A percentile compares a stretch with the other conserved stretches of the same genome.
phyloP scores from a whole-genome alignment of 1,140 invertebrate genomes.

The Aphidius gifuensis region DNA sequence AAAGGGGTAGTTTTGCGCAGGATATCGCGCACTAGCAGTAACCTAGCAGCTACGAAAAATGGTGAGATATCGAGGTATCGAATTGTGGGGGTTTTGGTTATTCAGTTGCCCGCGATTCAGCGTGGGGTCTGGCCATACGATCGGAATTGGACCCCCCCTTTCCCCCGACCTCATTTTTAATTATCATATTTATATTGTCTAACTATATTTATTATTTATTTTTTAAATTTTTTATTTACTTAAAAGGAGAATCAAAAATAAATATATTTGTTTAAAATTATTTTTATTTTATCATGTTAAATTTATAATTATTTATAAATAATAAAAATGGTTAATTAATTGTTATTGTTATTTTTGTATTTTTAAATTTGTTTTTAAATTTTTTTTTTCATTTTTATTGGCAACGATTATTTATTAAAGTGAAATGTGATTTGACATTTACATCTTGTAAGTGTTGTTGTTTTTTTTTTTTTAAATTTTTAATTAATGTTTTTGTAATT shows the following conservation, averaged over 20 bases:
- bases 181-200: constrained; percentile 5
- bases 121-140: constrained; percentile 36
- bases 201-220: too few species aligned
- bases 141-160: constrained; percentile 20
- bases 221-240: too few species aligned
- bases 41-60: neutral
- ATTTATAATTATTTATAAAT: too few species aligned
- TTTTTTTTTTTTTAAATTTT: too few species aligned
- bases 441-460: neutral
- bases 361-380: neutral
- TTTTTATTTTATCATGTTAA: too few species aligned
- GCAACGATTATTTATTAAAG: neutral
- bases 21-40: constrained; percentile 45
- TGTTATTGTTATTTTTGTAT: too few species aligned
- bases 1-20: constrained; percentile 47
- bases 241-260: too few species aligned
- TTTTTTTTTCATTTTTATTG: neutral
- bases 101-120: constrained; percentile 55
- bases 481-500: too few species aligned
- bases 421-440: neutral
- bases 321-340: too few species aligned
- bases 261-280: too few species aligned
- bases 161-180: constrained; percentile 20
- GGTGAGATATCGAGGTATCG: constrained; percentile 4
- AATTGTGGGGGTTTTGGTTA: constrained; percentile 35